Evolutionary conservation across 2,797 vertebrate species (phyloP).

Genomic region (Babyrousa celebensis): DNA sequence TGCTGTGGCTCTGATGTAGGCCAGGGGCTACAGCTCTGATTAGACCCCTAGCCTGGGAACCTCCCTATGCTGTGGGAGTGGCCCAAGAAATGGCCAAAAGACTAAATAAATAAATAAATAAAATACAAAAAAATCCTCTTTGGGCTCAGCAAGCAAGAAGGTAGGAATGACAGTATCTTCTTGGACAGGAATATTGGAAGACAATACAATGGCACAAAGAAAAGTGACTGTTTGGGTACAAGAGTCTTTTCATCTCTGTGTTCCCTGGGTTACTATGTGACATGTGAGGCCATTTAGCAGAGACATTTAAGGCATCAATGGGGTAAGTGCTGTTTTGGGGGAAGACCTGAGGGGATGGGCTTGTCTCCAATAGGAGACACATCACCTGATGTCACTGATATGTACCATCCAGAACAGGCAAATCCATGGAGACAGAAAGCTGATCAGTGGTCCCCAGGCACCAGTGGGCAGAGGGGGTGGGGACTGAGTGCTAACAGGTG

Average conservation of each 20-base stretch:
- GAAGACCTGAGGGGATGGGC: not conserved
- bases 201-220: accelerated
- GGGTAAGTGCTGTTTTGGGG: accelerated
- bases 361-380: not conserved
- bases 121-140: no score
- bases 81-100: no score
- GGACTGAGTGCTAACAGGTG: not conserved
- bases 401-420: not conserved
- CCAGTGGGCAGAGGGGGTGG: no score
- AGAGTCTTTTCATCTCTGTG: not conserved
- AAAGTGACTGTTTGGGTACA: accelerated
- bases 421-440: not conserved
- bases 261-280: accelerated
- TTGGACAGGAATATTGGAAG: not conserved
- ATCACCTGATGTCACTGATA: accelerated
- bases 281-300: accelerated
- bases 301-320: accelerated
- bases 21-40: no score
- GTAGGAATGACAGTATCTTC: no score
- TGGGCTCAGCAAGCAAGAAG: not conserved
- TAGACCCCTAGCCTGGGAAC: no score
- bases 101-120: no score
- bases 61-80: no score
- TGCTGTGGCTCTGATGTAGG: no score
- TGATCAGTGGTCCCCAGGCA: no score